Conservation (phyloP, 2,113 vertebrate species). For the Scopus umbretta region DNA sequence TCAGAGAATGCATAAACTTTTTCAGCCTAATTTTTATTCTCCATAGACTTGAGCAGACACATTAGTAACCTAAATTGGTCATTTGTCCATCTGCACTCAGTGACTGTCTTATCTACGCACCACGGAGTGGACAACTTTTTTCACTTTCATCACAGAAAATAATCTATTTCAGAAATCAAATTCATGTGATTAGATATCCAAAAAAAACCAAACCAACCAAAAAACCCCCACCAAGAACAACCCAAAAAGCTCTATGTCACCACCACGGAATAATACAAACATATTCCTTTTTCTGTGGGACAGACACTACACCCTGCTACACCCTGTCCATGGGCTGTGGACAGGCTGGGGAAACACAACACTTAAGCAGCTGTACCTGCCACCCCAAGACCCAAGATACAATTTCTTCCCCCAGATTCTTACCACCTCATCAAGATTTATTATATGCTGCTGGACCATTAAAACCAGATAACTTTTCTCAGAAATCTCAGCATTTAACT, state of each 20-base stretch:
- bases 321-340: too few species aligned
- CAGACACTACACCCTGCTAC: not conserved
- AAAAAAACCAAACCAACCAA: not conserved
- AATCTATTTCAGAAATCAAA: not conserved
- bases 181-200: not conserved
- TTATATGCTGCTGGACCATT: not conserved
- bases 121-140: not conserved
- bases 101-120: not conserved
- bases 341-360: not conserved
- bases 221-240: too few species aligned
- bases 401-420: not conserved
- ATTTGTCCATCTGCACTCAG: not conserved
- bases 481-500: not conserved
- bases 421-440: not conserved
- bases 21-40: not conserved
- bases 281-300: not conserved
- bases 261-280: not conserved
- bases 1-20: not conserved
- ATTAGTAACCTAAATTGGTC: accelerated
- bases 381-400: not conserved
- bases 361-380: too few species aligned
- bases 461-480: not conserved
- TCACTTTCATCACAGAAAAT: not conserved
- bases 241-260: not conserved
- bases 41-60: not conserved